These are phyloP conservation scores for Theonella swinhoei DNA, from an alignment of 37 sponge, comb jelly and placozoan genomes.

Conservation along the genomic window DNA sequence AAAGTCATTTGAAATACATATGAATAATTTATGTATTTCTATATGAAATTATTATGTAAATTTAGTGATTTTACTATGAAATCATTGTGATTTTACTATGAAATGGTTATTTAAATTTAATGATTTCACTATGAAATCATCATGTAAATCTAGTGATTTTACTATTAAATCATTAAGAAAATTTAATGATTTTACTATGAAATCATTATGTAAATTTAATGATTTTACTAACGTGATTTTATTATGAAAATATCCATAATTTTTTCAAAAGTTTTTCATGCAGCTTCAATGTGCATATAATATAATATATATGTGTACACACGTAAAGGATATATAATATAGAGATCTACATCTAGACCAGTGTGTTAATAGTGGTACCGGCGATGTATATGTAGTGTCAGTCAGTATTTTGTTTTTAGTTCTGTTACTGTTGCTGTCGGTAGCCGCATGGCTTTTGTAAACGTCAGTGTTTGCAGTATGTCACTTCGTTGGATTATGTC, in stretches of 20 bases:
- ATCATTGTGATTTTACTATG: neutral
- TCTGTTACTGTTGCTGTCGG: neutral
- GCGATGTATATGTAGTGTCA: too few relatives aligned
- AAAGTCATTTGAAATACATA: neutral
- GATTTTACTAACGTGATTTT: too few relatives aligned
- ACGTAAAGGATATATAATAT: neutral
- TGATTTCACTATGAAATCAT: neutral
- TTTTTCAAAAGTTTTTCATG: too few relatives aligned
- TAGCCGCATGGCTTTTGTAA: neutral
- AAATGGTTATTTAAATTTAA: too few relatives aligned
- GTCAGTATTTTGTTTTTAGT: too few relatives aligned
- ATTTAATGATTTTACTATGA: too few relatives aligned
- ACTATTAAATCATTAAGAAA: neutral
- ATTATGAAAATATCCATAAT: too few relatives aligned
- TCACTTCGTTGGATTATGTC: neutral
- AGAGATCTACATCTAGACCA: too few relatives aligned
- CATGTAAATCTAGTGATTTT: neutral
- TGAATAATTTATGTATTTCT: neutral
- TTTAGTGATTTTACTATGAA: neutral
- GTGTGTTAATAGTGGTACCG: too few relatives aligned
- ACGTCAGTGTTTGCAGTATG: neutral
- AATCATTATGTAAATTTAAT: too few relatives aligned
- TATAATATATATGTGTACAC: neutral
- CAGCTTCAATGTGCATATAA: too few relatives aligned
- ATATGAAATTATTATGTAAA: neutral